phyloP scores from a whole-genome alignment of 2,888 invertebrate species.

The Nomada goodeniana region DNA sequence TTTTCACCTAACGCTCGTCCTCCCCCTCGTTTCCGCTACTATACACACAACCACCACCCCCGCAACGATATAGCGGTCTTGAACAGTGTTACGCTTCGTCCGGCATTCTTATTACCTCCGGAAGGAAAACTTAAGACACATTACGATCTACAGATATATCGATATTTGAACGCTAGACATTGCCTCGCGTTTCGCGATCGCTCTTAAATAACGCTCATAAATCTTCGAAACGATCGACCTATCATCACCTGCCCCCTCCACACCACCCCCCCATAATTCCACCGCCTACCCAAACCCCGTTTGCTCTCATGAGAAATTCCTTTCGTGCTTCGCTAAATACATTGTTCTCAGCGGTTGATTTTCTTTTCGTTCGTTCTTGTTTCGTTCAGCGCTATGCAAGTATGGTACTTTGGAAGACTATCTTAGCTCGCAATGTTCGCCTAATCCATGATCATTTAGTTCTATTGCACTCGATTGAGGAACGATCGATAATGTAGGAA shows the following conservation, averaged over 20 bases:
- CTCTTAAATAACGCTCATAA: conserved; percentile 3
- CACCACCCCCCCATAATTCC: too few species aligned
- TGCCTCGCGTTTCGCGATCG: conserved; percentile 51
- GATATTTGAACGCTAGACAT: conserved; percentile 27
- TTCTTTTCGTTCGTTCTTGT: conserved; percentile 11
- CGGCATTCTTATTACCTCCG: conserved; percentile 18
- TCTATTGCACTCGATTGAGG: background rate
- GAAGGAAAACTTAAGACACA: conserved; percentile 38
- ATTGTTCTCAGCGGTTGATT: conserved; percentile 3
- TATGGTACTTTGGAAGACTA: conserved; percentile 36
- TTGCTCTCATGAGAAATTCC: conserved; percentile 21
- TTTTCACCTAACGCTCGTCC: conserved; percentile 10
- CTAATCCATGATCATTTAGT: conserved; percentile 19
- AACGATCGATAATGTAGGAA: background rate
- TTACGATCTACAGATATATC: conserved; percentile 40
- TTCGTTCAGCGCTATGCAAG: conserved; percentile 25
- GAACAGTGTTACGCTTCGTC: conserved; percentile 9
- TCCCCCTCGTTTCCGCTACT: background rate
- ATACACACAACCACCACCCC: background rate
- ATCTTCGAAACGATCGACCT: background rate
- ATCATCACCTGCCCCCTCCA: background rate
- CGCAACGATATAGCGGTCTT: background rate
- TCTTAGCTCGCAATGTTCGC: conserved; percentile 26
- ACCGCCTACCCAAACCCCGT: background rate
- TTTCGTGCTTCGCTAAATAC: conserved; percentile 18